Evolutionary conservation across 2,888 invertebrate species (phyloP), one percentile per base, ranked within the genome.

Genomic region (Seladonia tumulorum): DNA sequence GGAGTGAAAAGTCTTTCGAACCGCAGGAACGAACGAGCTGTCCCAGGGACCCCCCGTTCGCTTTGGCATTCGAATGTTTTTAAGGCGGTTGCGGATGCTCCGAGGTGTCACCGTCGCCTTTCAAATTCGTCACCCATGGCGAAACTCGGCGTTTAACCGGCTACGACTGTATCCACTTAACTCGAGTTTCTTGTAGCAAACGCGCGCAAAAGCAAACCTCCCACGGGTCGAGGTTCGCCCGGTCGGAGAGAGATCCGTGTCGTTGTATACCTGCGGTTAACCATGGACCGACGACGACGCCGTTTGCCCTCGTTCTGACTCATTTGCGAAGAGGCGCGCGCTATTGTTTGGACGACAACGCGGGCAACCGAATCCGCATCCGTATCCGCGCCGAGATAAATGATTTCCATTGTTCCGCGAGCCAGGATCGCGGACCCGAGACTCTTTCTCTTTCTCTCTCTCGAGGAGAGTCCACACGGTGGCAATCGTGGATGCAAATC

Each of bases 141-240:
- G 88, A 89, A 87, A 86, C 88, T 89, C 79, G 79, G 82, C 86
- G 75, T 90, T 90, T 88, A 89, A 90, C 89, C 75, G 77, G 78
- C 90, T 89, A 90, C 87, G 83, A 89, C 89, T 88, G 89, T 90
- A 89, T 88, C 90, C 89, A 90, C 89, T 90, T 85, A 85, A 88
- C 88, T 57, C 66, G 68, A 45, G 70, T 75, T 83, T 81, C 81
- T 60, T 53, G 57, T n/a, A 57, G 39, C 22, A n/a, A 35, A 22
- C 49, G 68, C 72, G 63, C 47, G n/a, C n/a, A n/a, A n/a, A n/a
- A n/a, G n/a, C n/a, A n/a, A 18, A 29, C 74, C 70, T 75, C 53
- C 47, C 35, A 74, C 72, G 63, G 53, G 16, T 18, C 42, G 16
- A 35, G 53, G 29, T 57, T 73, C n/a, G 1, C 22, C 35, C 39